A percentile compares a stretch with the other conserved stretches of the same genome.
These are phyloP conservation scores for Malurus cyaneus DNA, from an alignment of 2,113 vertebrate species.

Conservation along the genomic window DNA sequence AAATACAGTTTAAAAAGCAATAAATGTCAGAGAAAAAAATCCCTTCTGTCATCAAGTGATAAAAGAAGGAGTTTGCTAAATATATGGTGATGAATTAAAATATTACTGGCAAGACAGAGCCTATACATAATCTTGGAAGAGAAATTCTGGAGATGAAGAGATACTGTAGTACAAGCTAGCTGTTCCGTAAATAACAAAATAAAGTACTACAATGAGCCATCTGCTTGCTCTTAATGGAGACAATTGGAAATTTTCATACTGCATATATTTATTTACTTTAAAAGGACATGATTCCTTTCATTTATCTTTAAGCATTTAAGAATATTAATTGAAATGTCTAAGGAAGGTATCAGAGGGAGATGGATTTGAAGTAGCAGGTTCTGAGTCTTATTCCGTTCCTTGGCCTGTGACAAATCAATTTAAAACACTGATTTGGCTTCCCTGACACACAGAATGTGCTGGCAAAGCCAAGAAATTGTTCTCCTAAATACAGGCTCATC, in stretches of 20 bases:
- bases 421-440: neutral
- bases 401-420: neutral
- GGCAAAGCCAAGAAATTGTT: neutral
- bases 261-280: neutral
- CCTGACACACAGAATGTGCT: neutral
- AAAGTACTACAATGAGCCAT: neutral
- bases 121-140: neutral
- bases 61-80: constrained; percentile 54
- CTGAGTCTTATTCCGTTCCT: neutral
- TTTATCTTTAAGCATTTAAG: neutral
- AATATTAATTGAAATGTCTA: neutral
- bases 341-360: neutral
- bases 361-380: neutral
- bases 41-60: constrained; percentile 55
- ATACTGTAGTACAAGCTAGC: neutral
- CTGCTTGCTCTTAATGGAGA: neutral
- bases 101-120: neutral
- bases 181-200: constrained; percentile 33
- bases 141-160: constrained; percentile 31
- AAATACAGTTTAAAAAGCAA: constrained; percentile 62
- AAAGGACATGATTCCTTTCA: neutral
- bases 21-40: constrained; percentile 52
- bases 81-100: constrained; percentile 52
- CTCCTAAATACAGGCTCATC: neutral
- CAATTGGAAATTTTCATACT: neutral